Evolutionary conservation across 2,113 vertebrate species (phyloP).

Genomic region (Serinus canaria): DNA sequence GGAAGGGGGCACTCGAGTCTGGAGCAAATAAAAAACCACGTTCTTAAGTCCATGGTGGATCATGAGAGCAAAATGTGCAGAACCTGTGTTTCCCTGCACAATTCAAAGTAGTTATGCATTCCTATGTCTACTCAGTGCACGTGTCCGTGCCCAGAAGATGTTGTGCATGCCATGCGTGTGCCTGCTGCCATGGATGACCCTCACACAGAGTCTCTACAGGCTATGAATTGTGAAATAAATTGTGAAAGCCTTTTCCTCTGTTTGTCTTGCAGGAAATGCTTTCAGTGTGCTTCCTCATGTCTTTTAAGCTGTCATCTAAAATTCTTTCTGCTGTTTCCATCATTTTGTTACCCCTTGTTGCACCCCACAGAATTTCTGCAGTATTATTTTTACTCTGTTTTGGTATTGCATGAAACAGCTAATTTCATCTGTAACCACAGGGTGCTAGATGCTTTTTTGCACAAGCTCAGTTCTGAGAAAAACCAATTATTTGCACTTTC

Average conservation of each 20-base stretch:
- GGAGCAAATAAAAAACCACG: background rate
- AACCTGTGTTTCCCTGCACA: background rate
- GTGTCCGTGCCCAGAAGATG: background rate
- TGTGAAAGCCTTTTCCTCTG: background rate
- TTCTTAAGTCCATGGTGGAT: background rate
- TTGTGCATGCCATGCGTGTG: accelerated
- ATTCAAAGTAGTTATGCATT: background rate
- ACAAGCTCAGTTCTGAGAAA: background rate
- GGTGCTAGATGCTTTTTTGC: background rate
- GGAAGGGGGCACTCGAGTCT: background rate
- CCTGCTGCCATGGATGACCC: background rate
- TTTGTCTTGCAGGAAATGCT: background rate
- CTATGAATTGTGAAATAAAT: background rate
- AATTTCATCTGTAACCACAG: background rate
- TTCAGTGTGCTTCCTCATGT: background rate
- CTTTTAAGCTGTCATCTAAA: background rate
- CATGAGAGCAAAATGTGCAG: background rate
- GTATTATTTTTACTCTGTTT: background rate
- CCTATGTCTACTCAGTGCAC: background rate
- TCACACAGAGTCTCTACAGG: background rate
- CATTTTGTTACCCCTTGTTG: background rate
- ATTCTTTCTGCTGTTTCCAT: background rate
- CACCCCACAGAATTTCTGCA: background rate
- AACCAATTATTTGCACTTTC: background rate
- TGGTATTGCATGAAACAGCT: background rate